Percentiles rank a stretch among this genome's conserved stretches.
These are phyloP conservation scores for Peromyscus aztecus DNA, from an alignment of 2,797 vertebrate genomes.

Conservation along the genomic window DNA sequence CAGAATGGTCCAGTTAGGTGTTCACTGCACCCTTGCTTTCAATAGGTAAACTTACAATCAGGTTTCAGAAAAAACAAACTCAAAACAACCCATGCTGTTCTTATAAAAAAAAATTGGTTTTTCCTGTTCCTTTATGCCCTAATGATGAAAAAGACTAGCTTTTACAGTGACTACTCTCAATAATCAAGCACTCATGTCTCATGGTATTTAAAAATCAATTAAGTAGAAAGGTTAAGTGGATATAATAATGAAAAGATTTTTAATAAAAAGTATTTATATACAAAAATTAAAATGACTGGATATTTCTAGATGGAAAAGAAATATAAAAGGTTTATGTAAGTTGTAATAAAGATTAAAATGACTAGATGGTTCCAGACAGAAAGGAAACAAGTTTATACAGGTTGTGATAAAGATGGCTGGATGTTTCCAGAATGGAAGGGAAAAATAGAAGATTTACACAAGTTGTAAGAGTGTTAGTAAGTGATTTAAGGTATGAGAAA, in stretches of 20 bases:
- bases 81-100: background rate
- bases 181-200: background rate
- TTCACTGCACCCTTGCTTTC: background rate
- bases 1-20: background rate
- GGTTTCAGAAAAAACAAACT: background rate
- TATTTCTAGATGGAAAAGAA: background rate
- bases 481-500: background rate
- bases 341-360: background rate
- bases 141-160: background rate
- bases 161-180: background rate
- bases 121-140: background rate
- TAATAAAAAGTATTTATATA: background rate
- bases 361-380: background rate
- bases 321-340: background rate
- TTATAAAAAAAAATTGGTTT: background rate
- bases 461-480: background rate
- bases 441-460: background rate
- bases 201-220: background rate
- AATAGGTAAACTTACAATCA: background rate
- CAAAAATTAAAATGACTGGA: background rate
- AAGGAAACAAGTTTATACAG: background rate
- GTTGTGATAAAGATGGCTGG: background rate
- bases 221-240: background rate
- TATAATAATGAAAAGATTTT: background rate
- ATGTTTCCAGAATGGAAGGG: background rate